phyloP scores from a whole-genome alignment of 2,888 invertebrate genomes.

The Patella ulyssiponensis region DNA sequence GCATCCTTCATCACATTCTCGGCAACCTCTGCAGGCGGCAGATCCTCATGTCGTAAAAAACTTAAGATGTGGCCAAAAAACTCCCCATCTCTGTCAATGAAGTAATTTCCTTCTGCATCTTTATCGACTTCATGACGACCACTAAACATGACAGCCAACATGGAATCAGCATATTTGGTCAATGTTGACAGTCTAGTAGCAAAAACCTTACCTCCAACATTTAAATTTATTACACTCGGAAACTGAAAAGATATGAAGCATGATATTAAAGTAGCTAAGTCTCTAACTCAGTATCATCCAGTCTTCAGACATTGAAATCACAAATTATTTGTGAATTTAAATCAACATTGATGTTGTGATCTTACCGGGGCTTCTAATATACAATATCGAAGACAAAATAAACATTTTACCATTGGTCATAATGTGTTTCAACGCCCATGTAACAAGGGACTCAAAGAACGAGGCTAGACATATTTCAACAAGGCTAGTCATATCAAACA shows the following conservation, averaged over 20 bases:
- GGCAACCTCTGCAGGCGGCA: slow-evolving; percentile 51
- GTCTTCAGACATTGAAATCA: no score
- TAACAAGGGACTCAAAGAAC: no score
- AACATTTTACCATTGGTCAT: no score
- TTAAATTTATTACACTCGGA: slow-evolving; percentile 56
- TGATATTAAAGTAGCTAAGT: no score
- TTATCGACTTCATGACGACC: slow-evolving; percentile 59
- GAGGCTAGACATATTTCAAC: no score
- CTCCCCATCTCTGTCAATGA: slow-evolving; percentile 64
- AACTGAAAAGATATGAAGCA: slow-evolving; percentile 44
- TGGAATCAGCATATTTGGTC: slow-evolving; percentile 56
- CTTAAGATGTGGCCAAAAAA: slow-evolving; percentile 61
- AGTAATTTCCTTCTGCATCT: slow-evolving; percentile 56
- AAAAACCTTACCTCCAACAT: slow-evolving; percentile 61
- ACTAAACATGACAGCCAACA: slow-evolving; percentile 67
- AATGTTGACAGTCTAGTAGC: slow-evolving; percentile 61
- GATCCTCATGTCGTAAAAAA: slow-evolving; percentile 57
- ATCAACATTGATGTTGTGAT: no score
- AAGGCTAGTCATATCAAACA: no score
- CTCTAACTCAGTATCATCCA: no score
- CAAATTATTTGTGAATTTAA: no score
- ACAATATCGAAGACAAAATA: no score
- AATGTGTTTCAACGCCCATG: no score
- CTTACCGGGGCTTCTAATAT: no score
- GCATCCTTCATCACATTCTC: slow-evolving; percentile 59